Evolutionary conservation across 2,113 vertebrate genomes (phyloP).

Genomic region (Colossoma macropomum): DNA sequence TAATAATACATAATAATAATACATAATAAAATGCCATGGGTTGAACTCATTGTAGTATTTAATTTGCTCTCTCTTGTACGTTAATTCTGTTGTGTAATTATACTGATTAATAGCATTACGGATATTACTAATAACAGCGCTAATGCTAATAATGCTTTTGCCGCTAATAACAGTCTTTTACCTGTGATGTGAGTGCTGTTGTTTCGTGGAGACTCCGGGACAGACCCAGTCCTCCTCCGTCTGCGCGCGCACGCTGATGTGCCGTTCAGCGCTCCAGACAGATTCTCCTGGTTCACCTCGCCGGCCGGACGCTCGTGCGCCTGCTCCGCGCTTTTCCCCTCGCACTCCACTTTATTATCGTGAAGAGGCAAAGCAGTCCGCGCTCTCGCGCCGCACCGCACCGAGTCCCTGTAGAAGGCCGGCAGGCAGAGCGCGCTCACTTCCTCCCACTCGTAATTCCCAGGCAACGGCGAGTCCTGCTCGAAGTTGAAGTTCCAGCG

Average conservation of each 20-base stretch:
- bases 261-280: constrained; percentile 67
- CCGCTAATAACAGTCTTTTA: constrained; percentile 53
- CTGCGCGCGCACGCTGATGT: constrained; percentile 24
- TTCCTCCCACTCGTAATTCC: constrained; percentile 84
- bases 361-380: constrained; percentile 62
- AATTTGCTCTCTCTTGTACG: no score
- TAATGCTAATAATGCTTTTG: no score
- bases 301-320: not conserved
- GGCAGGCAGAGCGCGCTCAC: constrained; percentile 72
- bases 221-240: constrained; percentile 28
- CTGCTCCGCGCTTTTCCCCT: constrained; percentile 50
- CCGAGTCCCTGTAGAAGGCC: constrained; percentile 78
- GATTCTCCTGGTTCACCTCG: constrained; percentile 76
- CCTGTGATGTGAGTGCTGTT: constrained; percentile 77
- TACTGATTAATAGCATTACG: no score
- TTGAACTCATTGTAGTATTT: no score
- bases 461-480: constrained; percentile 78
- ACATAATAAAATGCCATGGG: no score
- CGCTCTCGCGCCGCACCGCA: constrained; percentile 71
- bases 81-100: no score
- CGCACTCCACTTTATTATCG: constrained; percentile 10
- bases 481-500: constrained; percentile 93
- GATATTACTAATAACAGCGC: no score
- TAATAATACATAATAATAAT: no score
- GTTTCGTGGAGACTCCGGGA: constrained; percentile 31